phyloP scores from a whole-genome alignment of 2,888 invertebrate genomes.

The Trichacis sp. region DNA sequence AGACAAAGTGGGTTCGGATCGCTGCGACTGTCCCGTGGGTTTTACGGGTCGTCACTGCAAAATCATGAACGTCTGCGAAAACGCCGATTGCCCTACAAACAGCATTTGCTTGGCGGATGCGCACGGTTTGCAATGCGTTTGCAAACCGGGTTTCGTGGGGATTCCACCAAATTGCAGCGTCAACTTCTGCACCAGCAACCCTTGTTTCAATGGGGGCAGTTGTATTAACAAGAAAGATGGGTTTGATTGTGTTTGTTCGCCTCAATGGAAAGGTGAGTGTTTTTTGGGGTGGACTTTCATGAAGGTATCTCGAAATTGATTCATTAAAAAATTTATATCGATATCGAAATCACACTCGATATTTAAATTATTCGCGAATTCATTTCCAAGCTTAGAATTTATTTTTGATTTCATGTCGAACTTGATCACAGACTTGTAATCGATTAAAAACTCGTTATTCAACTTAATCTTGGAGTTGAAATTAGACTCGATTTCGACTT shows the following conservation, averaged over 20 bases:
- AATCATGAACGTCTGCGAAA: conserved; percentile 69
- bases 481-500: too few species aligned
- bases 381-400: too few species aligned
- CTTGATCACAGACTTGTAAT: too few species aligned
- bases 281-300: too few species aligned
- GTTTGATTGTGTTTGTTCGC: conserved; percentile 79
- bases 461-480: too few species aligned
- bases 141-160: conserved; percentile 74
- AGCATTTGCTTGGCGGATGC: conserved; percentile 76
- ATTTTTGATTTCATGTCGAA: too few species aligned
- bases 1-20: conserved; percentile 72
- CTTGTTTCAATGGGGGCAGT: conserved; percentile 82
- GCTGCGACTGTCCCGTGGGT: conserved; percentile 73
- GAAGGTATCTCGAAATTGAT: conserved; percentile 3
- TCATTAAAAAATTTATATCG: too few species aligned
- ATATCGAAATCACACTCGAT: too few species aligned
- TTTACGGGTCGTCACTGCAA: conserved; percentile 73
- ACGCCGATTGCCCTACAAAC: conserved; percentile 74
- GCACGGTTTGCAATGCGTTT: conserved; percentile 72
- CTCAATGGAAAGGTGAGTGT: conserved; percentile 78
- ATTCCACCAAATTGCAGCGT: conserved; percentile 69
- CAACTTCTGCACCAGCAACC: conserved; percentile 76
- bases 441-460: too few species aligned
- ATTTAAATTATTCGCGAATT: too few species aligned
- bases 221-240: conserved; percentile 73